Evolutionary conservation across 1,140 invertebrate species (phyloP), one percentile per base, ranked within the genome.

Genomic region (Bicyclus anynana): DNA sequence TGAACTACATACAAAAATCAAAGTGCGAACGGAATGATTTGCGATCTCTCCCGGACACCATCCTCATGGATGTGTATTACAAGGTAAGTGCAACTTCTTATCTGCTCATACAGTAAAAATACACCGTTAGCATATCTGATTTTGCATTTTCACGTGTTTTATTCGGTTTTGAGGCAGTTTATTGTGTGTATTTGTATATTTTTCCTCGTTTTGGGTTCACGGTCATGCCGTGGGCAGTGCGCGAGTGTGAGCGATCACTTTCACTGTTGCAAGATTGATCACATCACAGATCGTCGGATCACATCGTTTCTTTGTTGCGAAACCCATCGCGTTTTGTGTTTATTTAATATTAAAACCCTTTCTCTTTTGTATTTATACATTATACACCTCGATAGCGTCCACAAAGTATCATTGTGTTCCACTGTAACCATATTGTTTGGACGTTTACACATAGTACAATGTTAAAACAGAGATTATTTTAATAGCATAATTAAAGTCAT

Each of bases 41-140:
- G 56, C 72, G 71, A 18, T 69, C 66, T 26, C 67, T 93, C 46
- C 92, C 92, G 46, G 91, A 92, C 53, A 90, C 85, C 78, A 87
- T 92, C 67, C 80, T 92, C 40, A 92, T 93, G 79, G 93, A 93
- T 89, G 85, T 93, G 63, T 93, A 92, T 74, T 91, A 91, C 77
- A 91, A 91, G 91, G 92, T 93, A 83, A 91, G 80, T 77, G 67
- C 53, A 33, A 57, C 61, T 59, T 72, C 66, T 74, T 83, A 75
- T 76, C 69, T 73, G 77, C 66, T 72, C 74, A 82, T 76, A 83
- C 74, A 73, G 75, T 46, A 57, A 72, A 62, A 71, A 72, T 76
- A 29, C 64, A 81, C 76, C 77, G 79, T 84, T 84, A 81, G 27
- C 52, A 2, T 42, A 64, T 71, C 62, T 44, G 58, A 50, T 64